These are phyloP conservation scores for Drosophila algonquin DNA, from an alignment of 2,888 invertebrate species.

Conservation along the genomic window DNA sequence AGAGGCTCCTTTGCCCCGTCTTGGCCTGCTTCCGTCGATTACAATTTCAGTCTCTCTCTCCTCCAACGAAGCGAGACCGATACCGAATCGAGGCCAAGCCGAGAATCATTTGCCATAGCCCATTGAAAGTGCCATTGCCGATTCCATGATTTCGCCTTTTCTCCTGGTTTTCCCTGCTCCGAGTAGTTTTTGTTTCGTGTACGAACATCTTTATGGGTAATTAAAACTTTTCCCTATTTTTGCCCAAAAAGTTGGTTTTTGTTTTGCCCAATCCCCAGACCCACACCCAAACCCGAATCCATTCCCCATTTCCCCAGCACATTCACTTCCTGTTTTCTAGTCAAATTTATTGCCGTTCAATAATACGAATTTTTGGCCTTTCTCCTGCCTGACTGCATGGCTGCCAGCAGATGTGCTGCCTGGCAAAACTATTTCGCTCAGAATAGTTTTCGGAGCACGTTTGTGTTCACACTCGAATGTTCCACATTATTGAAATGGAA, in stretches of 20 bases:
- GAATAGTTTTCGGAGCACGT: slow-evolving; percentile 50
- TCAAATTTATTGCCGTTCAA: slow-evolving; percentile 78
- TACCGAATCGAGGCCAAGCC: background rate
- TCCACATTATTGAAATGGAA: slow-evolving; percentile 73
- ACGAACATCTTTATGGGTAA: slow-evolving; percentile 82
- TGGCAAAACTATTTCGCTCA: slow-evolving; percentile 51
- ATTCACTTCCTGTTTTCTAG: slow-evolving; percentile 35
- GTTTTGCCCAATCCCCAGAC: slow-evolving; percentile 28
- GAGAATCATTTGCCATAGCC: slow-evolving; percentile 39
- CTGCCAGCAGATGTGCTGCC: slow-evolving; percentile 50
- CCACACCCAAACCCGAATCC: background rate
- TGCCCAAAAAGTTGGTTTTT: slow-evolving; percentile 42
- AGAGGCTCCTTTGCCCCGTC: slow-evolving; percentile 22
- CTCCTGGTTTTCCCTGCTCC: slow-evolving; percentile 14
- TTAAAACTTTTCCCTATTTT: slow-evolving; percentile 81
- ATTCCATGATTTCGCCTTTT: slow-evolving; percentile 24
- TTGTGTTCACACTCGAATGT: slow-evolving; percentile 54
- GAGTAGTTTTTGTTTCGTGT: slow-evolving; percentile 57
- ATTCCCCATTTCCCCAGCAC: slow-evolving; percentile 6
- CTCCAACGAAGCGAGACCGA: slow-evolving; percentile 36
- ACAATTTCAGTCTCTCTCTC: slow-evolving; percentile 43
- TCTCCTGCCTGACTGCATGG: background rate
- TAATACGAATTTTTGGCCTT: slow-evolving; percentile 57
- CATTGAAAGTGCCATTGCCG: slow-evolving; percentile 19
- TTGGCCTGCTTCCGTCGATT: slow-evolving; percentile 44